Base-by-base conservation (phyloP, 2,113 vertebrate species). In the Corvus cornix region DNA sequence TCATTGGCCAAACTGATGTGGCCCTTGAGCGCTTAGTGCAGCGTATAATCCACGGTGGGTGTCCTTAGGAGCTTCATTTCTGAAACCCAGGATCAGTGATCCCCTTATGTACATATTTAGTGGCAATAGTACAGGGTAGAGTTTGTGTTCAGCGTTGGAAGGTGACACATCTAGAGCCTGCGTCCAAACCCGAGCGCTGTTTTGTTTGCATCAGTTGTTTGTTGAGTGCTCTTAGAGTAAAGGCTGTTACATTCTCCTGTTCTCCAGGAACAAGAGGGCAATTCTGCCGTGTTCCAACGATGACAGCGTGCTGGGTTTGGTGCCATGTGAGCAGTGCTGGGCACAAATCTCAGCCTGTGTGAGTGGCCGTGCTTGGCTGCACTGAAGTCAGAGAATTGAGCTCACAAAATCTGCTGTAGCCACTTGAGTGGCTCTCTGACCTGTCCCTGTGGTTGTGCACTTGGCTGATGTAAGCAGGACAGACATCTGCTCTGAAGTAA, bases 211-310 rank as follows among this genome's bases (percentile, higher is more conserved):
- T 17, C 26, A 3, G 2, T 51, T 53, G 3, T 21, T 66, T 85
- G 55, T 17, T 18, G 8, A n/a, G 41, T 5, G 10, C 2, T 14
- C 11, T 84, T 9, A 26, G 9, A 35, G 26, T 19, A 3, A 22
- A 48, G 69, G 3, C 22, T 16, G 16, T 16, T 7, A 0, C 3
- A 1, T 35, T 48, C 18, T 60, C 3, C 6, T 18, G 14, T 19
- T 56, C 37, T 39, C 35, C 37, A 43, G 17, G 77, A 66, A 4
- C 10, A 6, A 10, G 12, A 28, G 37, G 31, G 6, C 16, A 41
- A 1, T 55, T 72, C 15, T 49, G 33, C 39, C 3, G 0, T 12
- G 7, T 7, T 10, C 16, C 58, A 0, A 4, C 0, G 1, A n/a
- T 75, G 27, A 5, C 48, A 33, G 2, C 7, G 8, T 46, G 9